Conservation (phyloP, 2,113 vertebrate genomes). For the Fukomys damarensis region DNA sequence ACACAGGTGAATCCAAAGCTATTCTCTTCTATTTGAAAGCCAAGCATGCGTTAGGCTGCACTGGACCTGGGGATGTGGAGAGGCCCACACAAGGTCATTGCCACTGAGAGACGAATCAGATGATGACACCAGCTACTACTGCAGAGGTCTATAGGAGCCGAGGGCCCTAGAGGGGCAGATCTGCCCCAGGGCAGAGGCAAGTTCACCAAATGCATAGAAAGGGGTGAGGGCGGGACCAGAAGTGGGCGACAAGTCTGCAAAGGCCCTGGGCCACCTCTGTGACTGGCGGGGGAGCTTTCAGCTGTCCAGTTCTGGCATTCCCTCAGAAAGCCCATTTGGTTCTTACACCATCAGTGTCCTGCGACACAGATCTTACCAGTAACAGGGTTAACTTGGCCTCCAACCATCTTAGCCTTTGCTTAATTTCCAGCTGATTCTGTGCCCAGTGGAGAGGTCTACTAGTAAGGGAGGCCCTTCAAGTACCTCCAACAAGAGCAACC, state of each 20-base stretch:
- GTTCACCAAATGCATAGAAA: background rate
- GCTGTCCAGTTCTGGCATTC: background rate
- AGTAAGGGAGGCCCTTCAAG: background rate
- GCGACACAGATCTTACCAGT: background rate
- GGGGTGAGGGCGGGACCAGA: background rate
- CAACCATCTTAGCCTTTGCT: background rate
- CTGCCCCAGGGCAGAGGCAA: background rate
- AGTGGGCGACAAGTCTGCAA: background rate
- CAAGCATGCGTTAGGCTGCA: background rate
- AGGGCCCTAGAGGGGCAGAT: background rate
- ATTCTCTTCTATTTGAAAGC: background rate
- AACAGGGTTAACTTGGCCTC: background rate
- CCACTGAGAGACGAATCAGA: background rate
- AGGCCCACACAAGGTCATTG: background rate
- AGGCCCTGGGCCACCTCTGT: background rate
- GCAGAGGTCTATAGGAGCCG: background rate
- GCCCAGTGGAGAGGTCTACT: background rate
- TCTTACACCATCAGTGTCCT: background rate
- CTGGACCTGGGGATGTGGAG: background rate
- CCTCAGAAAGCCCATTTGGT: background rate
- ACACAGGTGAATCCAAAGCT: background rate
- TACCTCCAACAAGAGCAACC: background rate
- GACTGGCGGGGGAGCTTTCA: background rate
- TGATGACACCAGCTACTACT: too few relatives aligned
- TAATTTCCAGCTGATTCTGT: constrained; percentile 19